Conservation (phyloP, 2,113 vertebrate genomes). For the Drymodes brunneopygia region DNA sequence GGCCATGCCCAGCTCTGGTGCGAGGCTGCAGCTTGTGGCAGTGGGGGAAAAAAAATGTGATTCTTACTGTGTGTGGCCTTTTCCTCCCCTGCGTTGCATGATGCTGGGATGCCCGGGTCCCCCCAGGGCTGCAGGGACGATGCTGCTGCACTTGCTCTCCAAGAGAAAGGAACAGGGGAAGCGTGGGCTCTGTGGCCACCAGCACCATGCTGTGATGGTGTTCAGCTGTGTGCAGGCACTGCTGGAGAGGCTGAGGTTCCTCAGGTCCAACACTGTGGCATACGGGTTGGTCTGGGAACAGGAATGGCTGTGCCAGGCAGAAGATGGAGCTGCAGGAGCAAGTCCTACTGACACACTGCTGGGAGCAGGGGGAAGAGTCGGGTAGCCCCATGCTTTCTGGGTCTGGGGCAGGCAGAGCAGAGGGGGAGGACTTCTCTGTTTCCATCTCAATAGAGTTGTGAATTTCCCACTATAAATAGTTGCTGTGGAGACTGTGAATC, state of each 20-base stretch:
- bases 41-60: fast-evolving
- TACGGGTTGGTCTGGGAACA: fast-evolving
- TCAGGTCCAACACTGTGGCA: fast-evolving
- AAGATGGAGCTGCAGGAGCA: not conserved
- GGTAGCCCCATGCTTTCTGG: not conserved
- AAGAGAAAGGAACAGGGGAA: fast-evolving
- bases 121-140: not conserved
- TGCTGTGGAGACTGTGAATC: conserved; percentile 23
- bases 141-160: not conserved
- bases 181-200: not conserved
- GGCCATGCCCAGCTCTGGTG: not conserved
- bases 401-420: not conserved
- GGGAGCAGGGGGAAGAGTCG: not conserved
- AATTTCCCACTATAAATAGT: conserved; percentile 61
- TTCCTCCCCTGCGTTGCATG: not conserved
- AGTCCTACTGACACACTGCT: not conserved
- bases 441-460: conserved; percentile 24
- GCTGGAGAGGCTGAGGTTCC: not conserved
- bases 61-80: not conserved
- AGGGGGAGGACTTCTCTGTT: conserved; percentile 4
- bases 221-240: fast-evolving
- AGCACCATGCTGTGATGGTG: fast-evolving
- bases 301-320: not conserved
- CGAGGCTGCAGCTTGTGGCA: not conserved
- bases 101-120: not conserved